Conservation (phyloP, 2,797 vertebrate genomes). For the Diplodus puntazzo region DNA sequence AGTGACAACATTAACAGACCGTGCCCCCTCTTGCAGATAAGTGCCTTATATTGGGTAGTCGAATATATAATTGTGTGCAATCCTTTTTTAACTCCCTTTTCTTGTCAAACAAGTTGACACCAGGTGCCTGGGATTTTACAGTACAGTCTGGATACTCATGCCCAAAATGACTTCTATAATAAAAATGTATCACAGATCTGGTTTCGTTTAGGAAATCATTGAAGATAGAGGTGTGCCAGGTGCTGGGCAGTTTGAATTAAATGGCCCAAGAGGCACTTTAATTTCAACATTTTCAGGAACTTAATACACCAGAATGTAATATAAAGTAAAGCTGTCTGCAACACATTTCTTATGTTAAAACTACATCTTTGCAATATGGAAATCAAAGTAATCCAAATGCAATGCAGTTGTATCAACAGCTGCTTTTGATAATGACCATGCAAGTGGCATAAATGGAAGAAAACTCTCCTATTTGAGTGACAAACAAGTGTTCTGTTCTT, state of each 20-base stretch:
- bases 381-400: not conserved
- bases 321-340: not conserved
- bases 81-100: not conserved
- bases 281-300: not conserved
- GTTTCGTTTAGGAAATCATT: slow-evolving; percentile 2
- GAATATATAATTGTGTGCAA: not conserved
- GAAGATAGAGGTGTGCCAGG: not conserved
- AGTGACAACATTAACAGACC: not conserved
- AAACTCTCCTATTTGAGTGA: slow-evolving; percentile 36
- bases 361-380: not conserved
- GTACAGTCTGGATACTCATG: not conserved
- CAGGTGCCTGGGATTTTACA: not conserved
- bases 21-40: too few species aligned
- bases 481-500: slow-evolving; percentile 45
- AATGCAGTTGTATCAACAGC: not conserved
- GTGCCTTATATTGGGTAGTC: not conserved
- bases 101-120: not conserved
- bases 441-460: not conserved
- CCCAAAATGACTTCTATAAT: not conserved
- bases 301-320: not conserved
- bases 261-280: not conserved
- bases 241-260: not conserved
- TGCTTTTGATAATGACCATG: slow-evolving; percentile 3
- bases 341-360: not conserved
- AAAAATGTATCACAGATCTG: not conserved